Conservation (phyloP, 2,113 vertebrate genomes). For the Larimichthys polyactis region DNA sequence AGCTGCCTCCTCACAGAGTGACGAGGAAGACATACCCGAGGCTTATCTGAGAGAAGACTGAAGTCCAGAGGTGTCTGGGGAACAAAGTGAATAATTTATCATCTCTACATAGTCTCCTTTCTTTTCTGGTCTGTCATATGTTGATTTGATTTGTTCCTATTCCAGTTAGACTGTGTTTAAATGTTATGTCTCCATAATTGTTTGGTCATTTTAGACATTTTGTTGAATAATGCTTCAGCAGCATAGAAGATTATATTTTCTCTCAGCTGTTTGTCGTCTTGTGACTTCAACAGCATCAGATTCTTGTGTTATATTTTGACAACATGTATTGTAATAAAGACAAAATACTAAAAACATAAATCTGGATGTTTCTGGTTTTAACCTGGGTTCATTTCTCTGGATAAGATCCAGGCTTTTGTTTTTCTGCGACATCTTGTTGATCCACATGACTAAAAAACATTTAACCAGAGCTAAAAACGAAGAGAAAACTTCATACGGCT, state of each 20-base stretch:
- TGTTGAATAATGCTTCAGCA: neutral
- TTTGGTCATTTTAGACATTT: neutral
- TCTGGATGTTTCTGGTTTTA: neutral
- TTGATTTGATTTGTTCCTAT: neutral
- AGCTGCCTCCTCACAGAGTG: slow-evolving; percentile 56
- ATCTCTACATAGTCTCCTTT: neutral
- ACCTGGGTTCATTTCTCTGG: neutral
- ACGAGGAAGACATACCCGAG: slow-evolving; percentile 81
- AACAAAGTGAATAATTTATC: neutral
- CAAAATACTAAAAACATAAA: neutral
- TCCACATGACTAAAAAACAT: neutral
- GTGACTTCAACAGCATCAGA: neutral
- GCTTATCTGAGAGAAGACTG: slow-evolving; percentile 86
- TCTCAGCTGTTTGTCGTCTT: neutral
- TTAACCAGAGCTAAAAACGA: slow-evolving; percentile 6
- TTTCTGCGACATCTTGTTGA: neutral
- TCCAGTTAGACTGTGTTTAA: neutral
- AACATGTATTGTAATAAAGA: slow-evolving; percentile 62
- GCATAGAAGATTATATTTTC: neutral
- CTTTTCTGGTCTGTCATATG: neutral
- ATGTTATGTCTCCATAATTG: neutral
- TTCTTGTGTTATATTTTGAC: slow-evolving; percentile 28
- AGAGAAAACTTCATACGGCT: neutral
- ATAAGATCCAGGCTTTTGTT: neutral
- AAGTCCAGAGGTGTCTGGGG: slow-evolving; percentile 16